Evolutionary conservation across 2,888 invertebrate genomes (phyloP).

Genomic region (Polydrusus pterygomalis): DNA sequence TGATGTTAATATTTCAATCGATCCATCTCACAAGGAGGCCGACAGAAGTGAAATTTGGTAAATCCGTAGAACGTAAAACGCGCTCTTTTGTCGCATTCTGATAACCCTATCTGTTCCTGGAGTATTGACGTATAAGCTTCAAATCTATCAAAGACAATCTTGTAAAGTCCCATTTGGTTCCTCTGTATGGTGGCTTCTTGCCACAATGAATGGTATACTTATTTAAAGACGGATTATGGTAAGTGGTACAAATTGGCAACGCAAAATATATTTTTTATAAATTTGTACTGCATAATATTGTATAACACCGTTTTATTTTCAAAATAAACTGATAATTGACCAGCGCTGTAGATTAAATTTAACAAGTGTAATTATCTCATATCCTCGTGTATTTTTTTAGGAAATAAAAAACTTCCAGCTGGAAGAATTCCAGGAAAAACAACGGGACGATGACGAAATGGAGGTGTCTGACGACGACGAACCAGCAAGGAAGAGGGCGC

Average conservation of each 20-base stretch:
- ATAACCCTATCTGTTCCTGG: too few species aligned
- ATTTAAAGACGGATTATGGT: not conserved
- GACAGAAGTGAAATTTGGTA: too few species aligned
- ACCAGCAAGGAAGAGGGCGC: slow-evolving; percentile 66
- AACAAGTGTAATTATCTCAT: not conserved
- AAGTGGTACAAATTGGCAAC: slow-evolving; percentile 5
- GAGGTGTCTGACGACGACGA: slow-evolving; percentile 88
- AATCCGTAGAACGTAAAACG: too few species aligned
- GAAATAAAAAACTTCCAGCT: slow-evolving; percentile 82
- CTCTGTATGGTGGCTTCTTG: too few species aligned
- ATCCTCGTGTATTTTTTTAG: slow-evolving; percentile 70
- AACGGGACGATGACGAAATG: slow-evolving; percentile 88
- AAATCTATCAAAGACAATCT: too few species aligned
- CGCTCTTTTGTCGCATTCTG: too few species aligned
- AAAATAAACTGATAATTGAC: not conserved
- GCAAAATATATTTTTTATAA: slow-evolving; percentile 35
- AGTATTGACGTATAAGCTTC: too few species aligned
- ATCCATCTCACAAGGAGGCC: too few species aligned
- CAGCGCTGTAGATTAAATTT: not conserved
- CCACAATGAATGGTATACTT: too few species aligned
- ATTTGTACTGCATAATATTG: slow-evolving; percentile 51
- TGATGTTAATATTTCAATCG: too few species aligned
- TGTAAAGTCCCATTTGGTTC: too few species aligned
- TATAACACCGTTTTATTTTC: slow-evolving; percentile 7
- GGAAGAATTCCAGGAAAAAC: slow-evolving; percentile 77